A percentile compares a stretch with the other conserved stretches of the same genome.
phyloP scores from a whole-genome alignment of 2,888 invertebrate species.

The Cremastinae sp. region DNA sequence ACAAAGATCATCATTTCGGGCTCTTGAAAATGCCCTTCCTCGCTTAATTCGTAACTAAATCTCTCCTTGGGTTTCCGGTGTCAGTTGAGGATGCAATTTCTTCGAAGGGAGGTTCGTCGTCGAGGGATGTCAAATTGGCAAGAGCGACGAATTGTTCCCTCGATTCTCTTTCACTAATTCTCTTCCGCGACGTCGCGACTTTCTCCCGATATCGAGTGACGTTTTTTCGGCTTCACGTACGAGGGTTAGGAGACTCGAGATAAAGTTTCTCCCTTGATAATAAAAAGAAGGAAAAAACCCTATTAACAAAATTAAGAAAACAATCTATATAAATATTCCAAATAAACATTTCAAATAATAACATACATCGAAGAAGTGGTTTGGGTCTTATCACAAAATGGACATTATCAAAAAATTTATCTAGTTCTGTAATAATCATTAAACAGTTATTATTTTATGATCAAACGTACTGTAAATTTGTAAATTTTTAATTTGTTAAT shows the following conservation, averaged over 20 bases:
- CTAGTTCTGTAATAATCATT: no score
- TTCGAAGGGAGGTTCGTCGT: constrained; percentile 18
- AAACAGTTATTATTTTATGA: no score
- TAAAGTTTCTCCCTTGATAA: constrained; percentile 51
- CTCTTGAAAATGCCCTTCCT: no score
- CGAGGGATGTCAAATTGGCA: constrained; percentile 2
- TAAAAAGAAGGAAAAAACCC: no score
- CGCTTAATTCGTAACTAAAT: no score
- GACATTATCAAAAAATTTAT: no score
- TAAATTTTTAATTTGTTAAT: no score
- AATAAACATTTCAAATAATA: no score
- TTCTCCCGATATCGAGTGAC: constrained; percentile 54
- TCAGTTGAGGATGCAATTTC: constrained; percentile 34
- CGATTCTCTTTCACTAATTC: constrained; percentile 26
- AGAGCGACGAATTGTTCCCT: constrained; percentile 11
- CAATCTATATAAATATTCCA: background rate
- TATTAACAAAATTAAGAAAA: background rate
- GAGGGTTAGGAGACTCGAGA: constrained; percentile 77
- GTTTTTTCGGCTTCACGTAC: constrained; percentile 77
- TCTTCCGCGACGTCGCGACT: constrained; percentile 1
- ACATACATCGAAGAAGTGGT: no score
- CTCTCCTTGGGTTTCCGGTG: constrained; percentile 36
- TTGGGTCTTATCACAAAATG: no score
- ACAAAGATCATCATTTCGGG: no score
- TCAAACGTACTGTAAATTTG: no score